Evolutionary conservation across 2,888 invertebrate genomes (phyloP), one percentile per base, ranked within the genome.

Genomic region (Ormyrus thymus): DNA sequence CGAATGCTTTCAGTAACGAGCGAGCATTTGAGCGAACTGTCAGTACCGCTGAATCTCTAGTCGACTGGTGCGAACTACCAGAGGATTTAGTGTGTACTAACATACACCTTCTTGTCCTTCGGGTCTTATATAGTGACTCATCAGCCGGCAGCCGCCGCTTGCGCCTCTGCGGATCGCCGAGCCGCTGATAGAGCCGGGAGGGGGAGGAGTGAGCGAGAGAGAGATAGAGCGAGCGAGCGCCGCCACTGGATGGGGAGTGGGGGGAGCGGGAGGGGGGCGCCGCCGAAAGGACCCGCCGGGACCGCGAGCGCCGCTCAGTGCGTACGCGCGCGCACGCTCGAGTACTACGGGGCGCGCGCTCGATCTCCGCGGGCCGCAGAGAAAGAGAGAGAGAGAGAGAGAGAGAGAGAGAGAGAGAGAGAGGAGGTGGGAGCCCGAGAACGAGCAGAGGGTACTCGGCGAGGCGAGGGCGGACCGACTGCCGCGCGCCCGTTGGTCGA

Each of bases 101-200:
- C 89, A 87, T 90, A 88, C 87, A 87, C 87, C 88, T 88, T 87
- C 88, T 88, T 88, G 89, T 90, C 89, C 89, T 90, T 90, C 89
- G 87, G 86, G 89, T 87, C 89, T 90, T 90, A 89, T 90, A 90
- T 90, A 90, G 87, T 89, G 88, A 88, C 87, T 89, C 89, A 89
- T 90, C 88, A 87, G 87, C 87, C 84, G 85, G 84, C 80, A 82
- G 85, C 82, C 82, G 84, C 76, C 69, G 64, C 82, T 82, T 82
- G 79, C 81, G 81, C 80, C 59, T 48, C 68, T 79, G 78, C 71
- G 61, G 72, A 68, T 68, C 50, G 62, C 50, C 15, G 72, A 55
- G 61, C 66, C 46, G 72, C 65, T 53, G 48, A 56, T 10, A 11
- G 29, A 29, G 29, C 43, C 29, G 70, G 46, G 46, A 53, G n/a